Evolutionary conservation across 1,140 invertebrate genomes (phyloP).

Genomic region (Bombus terrestris): DNA sequence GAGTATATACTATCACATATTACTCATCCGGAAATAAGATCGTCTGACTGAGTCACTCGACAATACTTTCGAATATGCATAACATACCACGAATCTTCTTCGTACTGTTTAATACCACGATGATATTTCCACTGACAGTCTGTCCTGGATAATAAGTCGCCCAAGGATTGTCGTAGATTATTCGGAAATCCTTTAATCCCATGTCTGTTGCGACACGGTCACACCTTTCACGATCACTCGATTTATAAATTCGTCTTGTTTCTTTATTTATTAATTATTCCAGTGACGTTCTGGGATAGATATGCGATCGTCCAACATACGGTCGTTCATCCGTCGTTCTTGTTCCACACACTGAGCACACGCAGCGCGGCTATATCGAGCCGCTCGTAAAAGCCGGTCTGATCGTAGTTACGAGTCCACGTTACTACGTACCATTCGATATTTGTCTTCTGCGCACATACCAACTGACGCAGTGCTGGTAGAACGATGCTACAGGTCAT

Average conservation of each 20-base stretch:
- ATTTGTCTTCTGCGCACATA: conserved; percentile 48
- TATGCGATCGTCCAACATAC: not conserved
- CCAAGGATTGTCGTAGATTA: conserved; percentile 80
- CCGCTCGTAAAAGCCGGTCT: conserved; percentile 43
- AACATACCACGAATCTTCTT: conserved; percentile 81
- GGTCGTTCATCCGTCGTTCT: conserved; percentile 1
- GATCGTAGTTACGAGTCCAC: conserved; percentile 22
- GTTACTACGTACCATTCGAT: conserved; percentile 5
- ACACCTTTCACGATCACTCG: not conserved
- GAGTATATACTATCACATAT: not conserved
- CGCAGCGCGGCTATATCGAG: conserved; percentile 46
- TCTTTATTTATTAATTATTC: conserved; percentile 11
- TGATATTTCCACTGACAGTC: conserved; percentile 78
- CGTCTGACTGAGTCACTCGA: not conserved
- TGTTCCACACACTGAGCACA: conserved; percentile 3
- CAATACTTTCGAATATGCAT: not conserved
- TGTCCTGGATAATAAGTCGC: conserved; percentile 82
- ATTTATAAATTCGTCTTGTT: not conserved
- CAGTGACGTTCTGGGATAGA: not conserved
- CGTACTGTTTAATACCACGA: conserved; percentile 75
- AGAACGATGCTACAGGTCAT: conserved; percentile 5
- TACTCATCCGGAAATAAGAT: not conserved
- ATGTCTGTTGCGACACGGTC: conserved; percentile 64
- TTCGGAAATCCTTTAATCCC: conserved; percentile 80
- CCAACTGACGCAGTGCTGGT: conserved; percentile 31